phyloP scores from a whole-genome alignment of 2,113 vertebrate species.

The Apeltes quadracus region DNA sequence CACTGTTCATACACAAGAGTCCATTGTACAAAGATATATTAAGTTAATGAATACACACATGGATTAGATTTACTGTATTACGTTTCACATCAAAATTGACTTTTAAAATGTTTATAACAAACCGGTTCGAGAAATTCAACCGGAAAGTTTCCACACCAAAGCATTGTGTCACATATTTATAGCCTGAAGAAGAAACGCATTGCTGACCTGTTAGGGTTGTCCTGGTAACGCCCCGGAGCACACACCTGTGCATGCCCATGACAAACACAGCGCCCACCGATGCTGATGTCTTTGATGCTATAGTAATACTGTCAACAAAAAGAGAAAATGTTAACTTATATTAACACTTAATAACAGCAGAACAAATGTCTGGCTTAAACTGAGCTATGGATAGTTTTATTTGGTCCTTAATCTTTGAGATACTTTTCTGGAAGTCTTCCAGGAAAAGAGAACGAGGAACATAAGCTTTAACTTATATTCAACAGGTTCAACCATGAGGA shows the following conservation, averaged over 20 bases:
- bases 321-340: slow-evolving; percentile 21
- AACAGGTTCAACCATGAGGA: slow-evolving; percentile 7
- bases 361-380: slow-evolving; percentile 26
- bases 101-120: not conserved
- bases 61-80: not conserved
- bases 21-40: slow-evolving; percentile 6
- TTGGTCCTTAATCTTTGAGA: not conserved
- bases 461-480: not conserved
- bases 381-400: slow-evolving; percentile 5
- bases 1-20: not conserved
- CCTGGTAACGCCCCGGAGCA: slow-evolving; percentile 57
- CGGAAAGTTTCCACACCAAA: not conserved
- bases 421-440: slow-evolving; percentile 1
- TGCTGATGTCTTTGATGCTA: slow-evolving; percentile 94
- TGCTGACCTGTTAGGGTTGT: slow-evolving; percentile 82
- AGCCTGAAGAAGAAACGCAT: not conserved
- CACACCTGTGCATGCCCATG: slow-evolving; percentile 90
- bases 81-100: not conserved
- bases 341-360: too few species aligned
- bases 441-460: not conserved
- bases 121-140: not conserved
- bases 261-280: slow-evolving; percentile 91
- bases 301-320: slow-evolving; percentile 88
- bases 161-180: not conserved
- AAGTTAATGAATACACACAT: slow-evolving; percentile 33